A percentile compares a stretch with the other conserved stretches of the same genome.
These are phyloP conservation scores for Australoheros facetus DNA, from an alignment of 2,797 vertebrate genomes.

Conservation along the genomic window DNA sequence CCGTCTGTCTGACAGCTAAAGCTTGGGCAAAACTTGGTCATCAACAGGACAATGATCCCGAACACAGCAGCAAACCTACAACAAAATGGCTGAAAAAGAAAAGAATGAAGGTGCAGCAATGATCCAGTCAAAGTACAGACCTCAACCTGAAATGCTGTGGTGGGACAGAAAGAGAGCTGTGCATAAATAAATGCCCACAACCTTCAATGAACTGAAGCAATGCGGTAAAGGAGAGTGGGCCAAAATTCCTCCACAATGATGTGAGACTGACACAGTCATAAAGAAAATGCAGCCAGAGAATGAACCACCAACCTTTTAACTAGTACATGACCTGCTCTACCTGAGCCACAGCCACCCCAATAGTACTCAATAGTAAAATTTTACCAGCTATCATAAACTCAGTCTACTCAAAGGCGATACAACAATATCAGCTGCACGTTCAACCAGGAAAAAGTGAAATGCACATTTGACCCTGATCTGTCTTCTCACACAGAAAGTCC, in stretches of 20 bases:
- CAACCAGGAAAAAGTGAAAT: background rate
- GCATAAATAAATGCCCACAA: background rate
- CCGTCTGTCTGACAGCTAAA: too few species aligned
- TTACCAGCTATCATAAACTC: background rate
- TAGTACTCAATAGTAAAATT: background rate
- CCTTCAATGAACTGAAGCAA: background rate
- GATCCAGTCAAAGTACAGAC: background rate
- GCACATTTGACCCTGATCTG: background rate
- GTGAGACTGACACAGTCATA: too few species aligned
- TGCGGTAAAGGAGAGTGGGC: background rate
- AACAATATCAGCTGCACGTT: background rate
- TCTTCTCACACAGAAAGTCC: constrained; percentile 82
- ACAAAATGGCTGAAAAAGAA: background rate
- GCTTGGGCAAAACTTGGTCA: too few species aligned
- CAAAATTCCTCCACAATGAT: background rate
- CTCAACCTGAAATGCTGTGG: background rate
- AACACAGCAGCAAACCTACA: background rate
- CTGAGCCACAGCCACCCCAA: too few species aligned
- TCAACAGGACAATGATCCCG: background rate
- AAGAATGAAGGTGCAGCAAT: background rate
- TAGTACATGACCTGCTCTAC: too few species aligned
- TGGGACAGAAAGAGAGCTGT: background rate
- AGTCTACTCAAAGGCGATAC: accelerated
- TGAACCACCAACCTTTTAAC: too few species aligned
- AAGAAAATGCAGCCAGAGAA: too few species aligned